Evolutionary conservation across 2,888 invertebrate species (phyloP).

Genomic region (Creontiades dilutus): DNA sequence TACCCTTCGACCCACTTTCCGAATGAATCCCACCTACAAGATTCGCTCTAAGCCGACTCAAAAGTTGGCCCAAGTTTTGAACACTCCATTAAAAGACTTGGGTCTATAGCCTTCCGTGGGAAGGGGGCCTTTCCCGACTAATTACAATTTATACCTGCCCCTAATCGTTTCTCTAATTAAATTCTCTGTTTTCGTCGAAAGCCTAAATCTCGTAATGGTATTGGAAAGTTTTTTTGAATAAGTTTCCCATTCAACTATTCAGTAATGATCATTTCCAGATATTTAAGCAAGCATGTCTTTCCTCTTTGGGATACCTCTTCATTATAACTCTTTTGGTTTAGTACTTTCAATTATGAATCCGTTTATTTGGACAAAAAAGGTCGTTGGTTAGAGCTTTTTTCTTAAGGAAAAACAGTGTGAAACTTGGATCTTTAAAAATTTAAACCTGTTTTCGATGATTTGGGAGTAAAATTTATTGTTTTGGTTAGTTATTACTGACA

Average conservation of each 20-base stretch:
- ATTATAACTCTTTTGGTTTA: not conserved
- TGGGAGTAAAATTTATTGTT: too few relatives aligned
- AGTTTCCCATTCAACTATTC: not conserved
- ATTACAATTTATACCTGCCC: slow-evolving; percentile 35
- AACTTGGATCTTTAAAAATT: too few relatives aligned
- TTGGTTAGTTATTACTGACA: too few relatives aligned
- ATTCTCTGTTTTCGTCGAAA: not conserved
- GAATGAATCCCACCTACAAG: slow-evolving; percentile 4
- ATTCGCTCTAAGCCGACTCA: slow-evolving; percentile 20
- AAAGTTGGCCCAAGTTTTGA: slow-evolving; percentile 38
- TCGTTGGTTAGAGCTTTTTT: too few relatives aligned
- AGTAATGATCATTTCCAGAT: not conserved
- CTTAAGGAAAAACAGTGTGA: too few relatives aligned
- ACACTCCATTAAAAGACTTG: slow-evolving; percentile 50
- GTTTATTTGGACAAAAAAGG: too few relatives aligned
- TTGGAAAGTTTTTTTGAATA: not conserved
- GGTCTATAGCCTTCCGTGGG: not conserved
- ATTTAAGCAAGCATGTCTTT: too few relatives aligned
- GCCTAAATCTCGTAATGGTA: not conserved
- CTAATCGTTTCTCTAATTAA: slow-evolving; percentile 37
- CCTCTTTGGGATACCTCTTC: too few relatives aligned
- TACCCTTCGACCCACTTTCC: slow-evolving; percentile 20
- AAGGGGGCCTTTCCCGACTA: slow-evolving; percentile 4
- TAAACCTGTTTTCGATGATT: too few relatives aligned
- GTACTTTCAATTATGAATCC: too few relatives aligned